phyloP scores from a whole-genome alignment of 2,888 invertebrate genomes.

The Trachelus stipa region DNA sequence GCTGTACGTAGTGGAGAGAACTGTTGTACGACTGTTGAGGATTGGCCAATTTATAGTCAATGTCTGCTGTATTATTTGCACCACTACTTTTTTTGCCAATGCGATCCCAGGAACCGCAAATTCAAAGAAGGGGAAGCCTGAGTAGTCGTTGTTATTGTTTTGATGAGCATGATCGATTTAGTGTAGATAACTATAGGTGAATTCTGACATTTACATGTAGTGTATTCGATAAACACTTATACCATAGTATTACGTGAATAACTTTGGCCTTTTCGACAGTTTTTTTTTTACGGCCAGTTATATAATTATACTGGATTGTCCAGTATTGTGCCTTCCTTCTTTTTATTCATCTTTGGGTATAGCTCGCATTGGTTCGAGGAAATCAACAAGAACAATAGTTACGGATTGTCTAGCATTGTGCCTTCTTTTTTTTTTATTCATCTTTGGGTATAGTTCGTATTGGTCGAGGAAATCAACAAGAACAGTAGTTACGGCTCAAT shows the following conservation, averaged over 20 bases:
- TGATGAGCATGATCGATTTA: neutral
- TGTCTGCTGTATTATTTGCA: neutral
- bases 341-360: neutral
- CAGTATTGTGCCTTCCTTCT: neutral
- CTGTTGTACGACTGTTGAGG: neutral
- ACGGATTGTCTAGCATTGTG: neutral
- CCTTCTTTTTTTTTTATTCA: neutral
- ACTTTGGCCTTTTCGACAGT: neutral
- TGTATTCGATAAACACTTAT: neutral
- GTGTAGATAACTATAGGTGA: neutral
- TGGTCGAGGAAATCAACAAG: neutral
- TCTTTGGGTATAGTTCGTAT: neutral
- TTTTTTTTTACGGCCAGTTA: neutral
- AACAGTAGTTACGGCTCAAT: neutral
- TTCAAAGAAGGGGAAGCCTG: neutral
- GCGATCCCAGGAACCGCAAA: neutral
- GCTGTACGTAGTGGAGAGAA: neutral
- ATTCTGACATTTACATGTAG: neutral
- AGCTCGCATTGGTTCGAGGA: neutral
- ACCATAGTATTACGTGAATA: neutral
- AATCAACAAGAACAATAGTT: neutral
- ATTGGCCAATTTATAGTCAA: neutral
- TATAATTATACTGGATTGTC: neutral
- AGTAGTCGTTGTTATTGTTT: neutral
- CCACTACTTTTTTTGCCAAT: neutral